These are phyloP conservation scores for Coptotermes formosanus DNA, from an alignment of 1,140 invertebrate species.

Conservation along the genomic window DNA sequence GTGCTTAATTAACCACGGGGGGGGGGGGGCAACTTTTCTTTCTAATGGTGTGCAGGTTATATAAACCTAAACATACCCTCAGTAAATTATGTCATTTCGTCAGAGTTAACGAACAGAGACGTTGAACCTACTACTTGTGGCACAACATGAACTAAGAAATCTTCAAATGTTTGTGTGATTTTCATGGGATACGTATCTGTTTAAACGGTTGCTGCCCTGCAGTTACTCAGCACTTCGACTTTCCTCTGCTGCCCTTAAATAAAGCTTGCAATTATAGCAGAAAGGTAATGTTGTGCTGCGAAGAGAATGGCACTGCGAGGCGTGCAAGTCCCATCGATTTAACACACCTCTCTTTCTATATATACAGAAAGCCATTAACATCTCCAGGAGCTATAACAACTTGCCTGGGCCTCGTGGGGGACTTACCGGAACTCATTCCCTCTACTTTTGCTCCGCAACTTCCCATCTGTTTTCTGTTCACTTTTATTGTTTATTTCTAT, in stretches of 20 bases:
- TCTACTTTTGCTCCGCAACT: not conserved
- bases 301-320: not conserved
- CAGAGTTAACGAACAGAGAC: no score
- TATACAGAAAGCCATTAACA: conserved; percentile 23
- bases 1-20: no score
- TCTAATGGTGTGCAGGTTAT: no score
- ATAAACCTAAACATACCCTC: no score
- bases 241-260: not conserved
- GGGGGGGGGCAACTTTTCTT: no score
- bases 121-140: no score
- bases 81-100: no score
- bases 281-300: not conserved
- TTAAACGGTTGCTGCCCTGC: no score
- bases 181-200: no score
- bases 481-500: not conserved
- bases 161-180: no score
- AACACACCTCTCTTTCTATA: conserved; percentile 9
- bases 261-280: not conserved
- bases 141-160: no score
- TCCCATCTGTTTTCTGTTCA: conserved; percentile 5
- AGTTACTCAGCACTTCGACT: no score
- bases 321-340: conserved; percentile 23
- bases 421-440: conserved; percentile 1
- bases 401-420: not conserved
- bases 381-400: not conserved